Percentiles rank a stretch among this genome's conserved stretches.
These are phyloP conservation scores for Myotis davidii DNA, from an alignment of 2,113 vertebrate species.

Conservation along the genomic window DNA sequence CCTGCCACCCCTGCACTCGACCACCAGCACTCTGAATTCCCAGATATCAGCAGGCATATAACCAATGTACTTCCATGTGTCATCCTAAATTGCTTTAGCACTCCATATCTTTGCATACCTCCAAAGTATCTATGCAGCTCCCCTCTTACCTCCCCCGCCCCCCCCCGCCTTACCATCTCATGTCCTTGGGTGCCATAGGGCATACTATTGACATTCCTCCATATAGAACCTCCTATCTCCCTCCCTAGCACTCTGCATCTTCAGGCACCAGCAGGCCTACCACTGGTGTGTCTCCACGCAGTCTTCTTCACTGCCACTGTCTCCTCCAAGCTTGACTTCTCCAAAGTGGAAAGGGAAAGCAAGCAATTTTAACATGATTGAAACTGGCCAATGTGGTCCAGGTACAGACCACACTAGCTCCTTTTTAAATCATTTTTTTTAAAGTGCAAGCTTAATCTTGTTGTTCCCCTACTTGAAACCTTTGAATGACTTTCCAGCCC, in stretches of 20 bases:
- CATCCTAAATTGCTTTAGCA: background rate
- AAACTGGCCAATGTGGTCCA: background rate
- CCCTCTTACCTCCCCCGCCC: background rate
- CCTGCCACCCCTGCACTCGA: background rate
- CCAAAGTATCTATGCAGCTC: background rate
- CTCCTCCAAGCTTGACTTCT: background rate
- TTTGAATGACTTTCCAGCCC: background rate
- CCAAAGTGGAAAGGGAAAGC: background rate
- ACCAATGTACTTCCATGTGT: background rate
- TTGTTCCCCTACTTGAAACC: constrained; percentile 1
- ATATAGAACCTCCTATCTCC: background rate
- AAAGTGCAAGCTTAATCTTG: constrained; percentile 26
- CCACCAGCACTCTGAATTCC: background rate
- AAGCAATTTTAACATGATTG: background rate
- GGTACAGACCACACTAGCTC: background rate
- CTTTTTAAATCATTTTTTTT: constrained; percentile 27
- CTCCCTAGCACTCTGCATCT: background rate
- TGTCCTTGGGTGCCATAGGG: background rate
- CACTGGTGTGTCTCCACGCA: background rate
- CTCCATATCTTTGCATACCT: background rate
- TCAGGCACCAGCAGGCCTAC: background rate
- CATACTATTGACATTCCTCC: background rate
- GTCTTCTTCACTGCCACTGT: background rate
- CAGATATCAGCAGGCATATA: background rate
- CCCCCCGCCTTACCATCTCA: background rate